Conservation (phyloP, 2,797 vertebrate species). For the Hydrolagus colliei region DNA sequence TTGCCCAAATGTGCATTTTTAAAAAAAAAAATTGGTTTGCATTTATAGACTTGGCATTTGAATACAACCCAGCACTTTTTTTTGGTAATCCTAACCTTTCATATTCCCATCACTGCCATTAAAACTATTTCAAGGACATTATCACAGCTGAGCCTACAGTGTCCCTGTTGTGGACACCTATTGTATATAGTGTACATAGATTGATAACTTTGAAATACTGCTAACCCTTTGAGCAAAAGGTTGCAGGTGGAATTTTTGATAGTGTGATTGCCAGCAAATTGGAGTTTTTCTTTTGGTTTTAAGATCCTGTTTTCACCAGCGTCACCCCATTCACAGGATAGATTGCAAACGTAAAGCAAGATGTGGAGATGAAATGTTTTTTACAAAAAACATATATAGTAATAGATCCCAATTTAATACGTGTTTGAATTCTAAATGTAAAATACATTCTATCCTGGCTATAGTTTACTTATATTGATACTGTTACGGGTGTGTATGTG, state of each 20-base stretch:
- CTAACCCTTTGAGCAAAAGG: constrained; percentile 19
- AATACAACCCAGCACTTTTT: constrained; percentile 27
- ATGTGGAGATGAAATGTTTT: too few relatives aligned
- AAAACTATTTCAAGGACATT: constrained; percentile 26
- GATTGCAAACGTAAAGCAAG: background rate
- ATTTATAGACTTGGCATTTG: constrained; percentile 19
- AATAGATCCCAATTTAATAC: background rate
- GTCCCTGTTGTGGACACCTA: constrained; percentile 28
- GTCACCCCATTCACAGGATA: background rate
- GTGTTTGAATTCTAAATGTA: constrained; percentile 3
- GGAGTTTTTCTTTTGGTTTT: constrained; percentile 15
- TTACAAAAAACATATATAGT: background rate
- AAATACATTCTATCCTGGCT: background rate
- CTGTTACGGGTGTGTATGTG: constrained; percentile 17
- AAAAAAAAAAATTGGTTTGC: background rate
- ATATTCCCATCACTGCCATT: constrained; percentile 22
- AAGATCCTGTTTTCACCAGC: constrained; percentile 5
- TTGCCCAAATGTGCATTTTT: constrained; percentile 18
- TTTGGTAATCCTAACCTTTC: constrained; percentile 12
- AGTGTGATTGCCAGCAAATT: constrained; percentile 30
- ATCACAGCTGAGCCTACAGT: constrained; percentile 28
- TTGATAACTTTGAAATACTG: constrained; percentile 25
- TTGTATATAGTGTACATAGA: constrained; percentile 29
- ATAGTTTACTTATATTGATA: constrained; percentile 11
- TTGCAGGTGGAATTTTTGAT: constrained; percentile 28